phyloP scores from a whole-genome alignment of 2,797 vertebrate genomes.

The Acrocephalus scirpaceus region DNA sequence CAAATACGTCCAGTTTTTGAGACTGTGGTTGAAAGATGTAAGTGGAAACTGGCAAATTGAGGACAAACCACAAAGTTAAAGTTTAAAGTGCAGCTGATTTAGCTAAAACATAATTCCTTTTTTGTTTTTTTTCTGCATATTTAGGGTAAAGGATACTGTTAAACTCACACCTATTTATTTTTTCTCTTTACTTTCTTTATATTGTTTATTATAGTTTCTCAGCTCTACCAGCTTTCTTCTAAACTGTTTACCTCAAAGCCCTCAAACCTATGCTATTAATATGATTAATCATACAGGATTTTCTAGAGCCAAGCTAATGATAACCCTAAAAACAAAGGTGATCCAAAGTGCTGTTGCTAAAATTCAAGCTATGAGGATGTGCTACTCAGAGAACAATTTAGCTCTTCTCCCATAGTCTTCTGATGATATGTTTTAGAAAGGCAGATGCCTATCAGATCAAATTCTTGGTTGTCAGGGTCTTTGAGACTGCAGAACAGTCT shows the following conservation, averaged over 20 bases:
- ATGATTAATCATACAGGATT: background rate
- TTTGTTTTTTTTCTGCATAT: background rate
- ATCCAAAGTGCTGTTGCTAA: background rate
- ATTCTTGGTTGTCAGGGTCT: background rate
- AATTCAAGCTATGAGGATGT: background rate
- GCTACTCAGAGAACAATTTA: background rate
- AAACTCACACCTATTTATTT: background rate
- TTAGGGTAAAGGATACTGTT: background rate
- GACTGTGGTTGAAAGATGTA: background rate
- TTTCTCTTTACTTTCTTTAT: background rate
- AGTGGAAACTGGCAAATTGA: background rate
- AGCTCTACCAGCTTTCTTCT: background rate
- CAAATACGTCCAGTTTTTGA: background rate
- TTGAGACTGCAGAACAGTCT: background rate
- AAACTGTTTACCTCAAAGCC: background rate
- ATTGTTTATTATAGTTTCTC: background rate
- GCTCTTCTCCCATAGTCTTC: background rate
- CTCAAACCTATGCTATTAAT: background rate
- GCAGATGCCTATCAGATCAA: background rate
- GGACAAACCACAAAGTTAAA: background rate
- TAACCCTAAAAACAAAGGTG: background rate
- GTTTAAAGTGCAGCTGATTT: background rate
- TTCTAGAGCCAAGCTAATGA: background rate
- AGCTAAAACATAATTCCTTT: background rate
- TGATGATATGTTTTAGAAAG: background rate